These are phyloP conservation scores for Pyrocoelia pectoralis DNA, from an alignment of 2,888 invertebrate genomes.

Conservation along the genomic window DNA sequence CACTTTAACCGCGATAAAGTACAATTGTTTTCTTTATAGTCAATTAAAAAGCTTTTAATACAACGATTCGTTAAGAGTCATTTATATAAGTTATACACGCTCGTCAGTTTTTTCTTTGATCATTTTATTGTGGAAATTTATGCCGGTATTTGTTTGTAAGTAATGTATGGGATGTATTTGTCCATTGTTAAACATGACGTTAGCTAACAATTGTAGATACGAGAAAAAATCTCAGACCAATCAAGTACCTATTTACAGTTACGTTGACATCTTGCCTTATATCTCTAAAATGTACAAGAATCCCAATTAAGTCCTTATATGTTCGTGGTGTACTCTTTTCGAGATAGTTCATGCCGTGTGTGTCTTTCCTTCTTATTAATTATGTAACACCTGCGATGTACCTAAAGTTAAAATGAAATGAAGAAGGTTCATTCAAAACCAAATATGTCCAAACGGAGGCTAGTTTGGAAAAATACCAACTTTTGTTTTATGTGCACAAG, in stretches of 20 bases:
- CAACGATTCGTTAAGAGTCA: background rate
- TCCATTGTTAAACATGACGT: conserved; percentile 14
- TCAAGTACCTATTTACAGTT: conserved; percentile 26
- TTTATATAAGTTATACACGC: background rate
- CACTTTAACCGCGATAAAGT: background rate
- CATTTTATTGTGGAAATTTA: background rate
- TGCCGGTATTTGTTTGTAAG: background rate
- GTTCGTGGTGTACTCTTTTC: background rate
- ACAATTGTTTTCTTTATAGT: conserved; percentile 1
- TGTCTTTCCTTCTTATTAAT: too few relatives aligned
- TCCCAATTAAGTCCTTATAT: conserved; percentile 20
- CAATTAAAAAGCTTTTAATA: background rate
- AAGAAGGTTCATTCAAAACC: too few relatives aligned
- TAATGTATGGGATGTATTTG: background rate
- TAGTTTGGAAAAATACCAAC: too few relatives aligned
- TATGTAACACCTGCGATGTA: too few relatives aligned
- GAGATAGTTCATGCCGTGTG: too few relatives aligned
- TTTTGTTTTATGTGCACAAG: too few relatives aligned
- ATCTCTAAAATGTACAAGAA: conserved; percentile 30
- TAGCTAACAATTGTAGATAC: background rate
- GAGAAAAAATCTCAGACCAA: background rate
- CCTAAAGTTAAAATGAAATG: too few relatives aligned
- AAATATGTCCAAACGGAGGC: too few relatives aligned
- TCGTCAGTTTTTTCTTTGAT: background rate
- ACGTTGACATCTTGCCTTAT: conserved; percentile 29